phyloP scores from a whole-genome alignment of 2,113 vertebrate species.

The Sialia sialis region DNA sequence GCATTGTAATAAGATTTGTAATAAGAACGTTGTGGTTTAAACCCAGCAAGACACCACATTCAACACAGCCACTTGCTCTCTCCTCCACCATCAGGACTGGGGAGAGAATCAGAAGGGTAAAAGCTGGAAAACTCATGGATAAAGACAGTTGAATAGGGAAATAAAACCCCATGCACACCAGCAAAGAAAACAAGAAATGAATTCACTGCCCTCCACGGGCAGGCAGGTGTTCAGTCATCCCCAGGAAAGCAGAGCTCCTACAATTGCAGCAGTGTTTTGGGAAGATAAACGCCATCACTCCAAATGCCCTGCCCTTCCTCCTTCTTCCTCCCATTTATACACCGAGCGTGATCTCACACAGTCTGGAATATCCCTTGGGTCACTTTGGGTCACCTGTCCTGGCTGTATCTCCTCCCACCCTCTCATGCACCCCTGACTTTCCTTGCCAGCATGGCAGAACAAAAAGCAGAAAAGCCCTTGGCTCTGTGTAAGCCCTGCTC shows the following conservation, averaged over 20 bases:
- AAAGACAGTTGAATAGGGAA: not conserved
- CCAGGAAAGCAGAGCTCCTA: not conserved
- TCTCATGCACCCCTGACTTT: not conserved
- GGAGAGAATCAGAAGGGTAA: not conserved
- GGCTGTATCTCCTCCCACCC: accelerated
- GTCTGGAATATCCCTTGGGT: not conserved
- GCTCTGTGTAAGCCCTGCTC: not conserved
- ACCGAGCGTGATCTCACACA: not conserved
- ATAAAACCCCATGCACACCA: not conserved
- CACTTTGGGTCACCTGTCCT: not conserved
- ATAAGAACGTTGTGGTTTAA: not conserved
- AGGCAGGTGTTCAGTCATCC: not conserved
- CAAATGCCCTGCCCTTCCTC: not conserved
- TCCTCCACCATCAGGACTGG: accelerated
- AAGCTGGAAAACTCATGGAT: not conserved
- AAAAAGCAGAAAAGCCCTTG: not conserved
- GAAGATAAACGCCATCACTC: accelerated
- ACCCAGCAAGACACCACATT: not conserved
- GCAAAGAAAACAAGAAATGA: not conserved
- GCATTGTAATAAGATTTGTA: not conserved
- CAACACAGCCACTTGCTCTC: not conserved
- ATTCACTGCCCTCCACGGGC: not conserved
- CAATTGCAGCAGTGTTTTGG: not conserved
- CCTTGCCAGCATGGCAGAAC: accelerated
- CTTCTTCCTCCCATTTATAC: not conserved